Evolutionary conservation across 2,113 vertebrate species (phyloP).

Genomic region (Lophochroa leadbeateri): DNA sequence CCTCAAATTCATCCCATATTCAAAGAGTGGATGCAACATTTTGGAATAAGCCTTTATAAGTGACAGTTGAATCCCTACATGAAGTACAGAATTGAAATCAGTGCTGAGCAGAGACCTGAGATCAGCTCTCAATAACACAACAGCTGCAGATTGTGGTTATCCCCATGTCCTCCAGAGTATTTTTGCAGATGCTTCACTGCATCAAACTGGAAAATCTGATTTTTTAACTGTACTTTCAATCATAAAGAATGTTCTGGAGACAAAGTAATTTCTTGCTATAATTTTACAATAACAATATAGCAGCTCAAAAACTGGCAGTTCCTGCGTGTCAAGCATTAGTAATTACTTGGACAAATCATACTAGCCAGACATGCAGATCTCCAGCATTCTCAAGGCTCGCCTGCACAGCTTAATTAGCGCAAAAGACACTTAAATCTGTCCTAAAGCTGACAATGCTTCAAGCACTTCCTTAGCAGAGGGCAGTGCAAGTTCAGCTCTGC

Average conservation of each 20-base stretch:
- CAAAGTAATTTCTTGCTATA: conserved; percentile 12
- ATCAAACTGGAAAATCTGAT: conserved; percentile 38
- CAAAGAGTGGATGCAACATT: not conserved
- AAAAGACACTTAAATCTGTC: conserved; percentile 31
- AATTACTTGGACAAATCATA: not conserved
- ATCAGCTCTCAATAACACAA: not conserved
- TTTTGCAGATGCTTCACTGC: conserved; percentile 36
- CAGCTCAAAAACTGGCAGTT: not conserved
- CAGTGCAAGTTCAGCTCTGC: conserved; percentile 14
- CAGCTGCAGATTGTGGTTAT: conserved; percentile 31
- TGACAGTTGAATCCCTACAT: not conserved
- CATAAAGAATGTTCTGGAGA: not conserved
- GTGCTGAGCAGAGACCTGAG: not conserved
- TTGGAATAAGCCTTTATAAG: not conserved
- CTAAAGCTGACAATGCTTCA: conserved; percentile 14
- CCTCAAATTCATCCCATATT: not conserved
- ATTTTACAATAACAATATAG: conserved; percentile 24
- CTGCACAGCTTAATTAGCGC: conserved; percentile 1
- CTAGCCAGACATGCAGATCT: not conserved
- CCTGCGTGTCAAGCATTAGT: not conserved
- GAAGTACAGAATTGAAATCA: not conserved
- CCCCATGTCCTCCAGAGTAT: not conserved
- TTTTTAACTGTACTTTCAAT: conserved; percentile 37
- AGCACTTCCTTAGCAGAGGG: conserved; percentile 26
- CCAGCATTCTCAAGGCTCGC: not conserved